Conservation (phyloP, 2,797 vertebrate species). For the Urosaurus nigricauda region DNA sequence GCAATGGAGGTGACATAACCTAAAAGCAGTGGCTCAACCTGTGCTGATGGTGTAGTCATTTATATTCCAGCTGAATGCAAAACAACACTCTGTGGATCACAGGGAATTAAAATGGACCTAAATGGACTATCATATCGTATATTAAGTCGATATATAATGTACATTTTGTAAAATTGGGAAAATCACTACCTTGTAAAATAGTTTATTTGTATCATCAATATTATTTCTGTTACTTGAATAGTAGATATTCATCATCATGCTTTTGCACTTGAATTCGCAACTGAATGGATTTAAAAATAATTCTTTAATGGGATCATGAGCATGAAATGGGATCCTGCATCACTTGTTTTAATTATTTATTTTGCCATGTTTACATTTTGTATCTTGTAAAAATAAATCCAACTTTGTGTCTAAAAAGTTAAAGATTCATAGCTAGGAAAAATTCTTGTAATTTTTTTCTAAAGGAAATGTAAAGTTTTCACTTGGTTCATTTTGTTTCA, state of each 20-base stretch:
- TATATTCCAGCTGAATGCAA: constrained; percentile 78
- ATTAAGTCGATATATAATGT: constrained; percentile 90
- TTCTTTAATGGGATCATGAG: constrained; percentile 92
- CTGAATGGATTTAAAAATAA: constrained; percentile 90
- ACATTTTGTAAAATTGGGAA: constrained; percentile 94
- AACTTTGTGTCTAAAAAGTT: constrained; percentile 91
- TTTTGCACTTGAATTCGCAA: constrained; percentile 96
- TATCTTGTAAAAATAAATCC: constrained; percentile 95
- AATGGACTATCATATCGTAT: constrained; percentile 84
- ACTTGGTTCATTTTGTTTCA: constrained; percentile 90
- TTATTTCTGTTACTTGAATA: constrained; percentile 96
- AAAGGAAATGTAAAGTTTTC: constrained; percentile 87
- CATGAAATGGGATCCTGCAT: constrained; percentile 92
- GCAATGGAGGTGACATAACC: constrained; percentile 96
- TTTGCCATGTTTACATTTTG: constrained; percentile 98
- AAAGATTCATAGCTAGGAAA: constrained; percentile 89
- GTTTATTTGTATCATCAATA: constrained; percentile 97
- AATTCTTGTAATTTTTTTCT: constrained; percentile 89
- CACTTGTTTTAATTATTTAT: constrained; percentile 98
- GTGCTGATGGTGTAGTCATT: constrained; percentile 70
- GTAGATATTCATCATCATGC: constrained; percentile 94
- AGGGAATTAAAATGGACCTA: constrained; percentile 81
- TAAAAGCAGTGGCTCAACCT: constrained; percentile 63
- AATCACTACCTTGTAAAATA: constrained; percentile 98
- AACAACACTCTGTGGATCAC: constrained; percentile 78